Evolutionary conservation across 1,140 invertebrate species (phyloP).

Genomic region (Macrocentrus cingulum): DNA sequence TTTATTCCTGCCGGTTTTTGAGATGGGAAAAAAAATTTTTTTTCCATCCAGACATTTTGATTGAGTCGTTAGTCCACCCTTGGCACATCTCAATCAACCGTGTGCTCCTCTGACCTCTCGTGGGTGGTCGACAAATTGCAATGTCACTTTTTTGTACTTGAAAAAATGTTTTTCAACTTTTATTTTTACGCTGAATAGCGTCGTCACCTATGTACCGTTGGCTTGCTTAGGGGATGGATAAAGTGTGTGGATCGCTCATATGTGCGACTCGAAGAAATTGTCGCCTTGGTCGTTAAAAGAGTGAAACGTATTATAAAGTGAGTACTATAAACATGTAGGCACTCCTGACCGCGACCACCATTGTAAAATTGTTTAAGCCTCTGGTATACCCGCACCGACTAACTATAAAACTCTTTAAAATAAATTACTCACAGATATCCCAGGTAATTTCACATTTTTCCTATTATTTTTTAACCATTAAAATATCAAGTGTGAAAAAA

Average conservation of each 20-base stretch:
- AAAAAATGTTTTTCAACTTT: background rate
- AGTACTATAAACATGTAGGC: constrained; percentile 44
- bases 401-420: constrained; percentile 6
- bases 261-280: constrained; percentile 11
- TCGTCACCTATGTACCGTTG: background rate
- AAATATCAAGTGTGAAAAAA: too few species aligned
- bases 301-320: constrained; percentile 42
- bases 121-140: constrained; percentile 5
- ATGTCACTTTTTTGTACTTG: background rate
- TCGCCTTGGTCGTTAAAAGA: constrained; percentile 36
- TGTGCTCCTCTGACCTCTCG: constrained; percentile 1
- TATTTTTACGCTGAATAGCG: too few species aligned
- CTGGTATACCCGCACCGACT: background rate
- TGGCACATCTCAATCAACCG: constrained; percentile 10
- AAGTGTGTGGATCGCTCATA: constrained; percentile 16
- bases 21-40: background rate
- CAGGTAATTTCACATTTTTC: too few species aligned
- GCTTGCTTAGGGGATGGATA: constrained; percentile 6
- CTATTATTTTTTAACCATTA: too few species aligned
- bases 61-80: constrained; percentile 7
- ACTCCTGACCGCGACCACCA: constrained; percentile 36
- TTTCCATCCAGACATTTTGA: background rate
- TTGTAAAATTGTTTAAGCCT: constrained; percentile 43
- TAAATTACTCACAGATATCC: too few species aligned
- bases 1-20: too few species aligned